Percentiles rank a stretch among this genome's conserved stretches.
phyloP scores from a whole-genome alignment of 2,797 vertebrate species.

The Acrossocheilus fasciatus region DNA sequence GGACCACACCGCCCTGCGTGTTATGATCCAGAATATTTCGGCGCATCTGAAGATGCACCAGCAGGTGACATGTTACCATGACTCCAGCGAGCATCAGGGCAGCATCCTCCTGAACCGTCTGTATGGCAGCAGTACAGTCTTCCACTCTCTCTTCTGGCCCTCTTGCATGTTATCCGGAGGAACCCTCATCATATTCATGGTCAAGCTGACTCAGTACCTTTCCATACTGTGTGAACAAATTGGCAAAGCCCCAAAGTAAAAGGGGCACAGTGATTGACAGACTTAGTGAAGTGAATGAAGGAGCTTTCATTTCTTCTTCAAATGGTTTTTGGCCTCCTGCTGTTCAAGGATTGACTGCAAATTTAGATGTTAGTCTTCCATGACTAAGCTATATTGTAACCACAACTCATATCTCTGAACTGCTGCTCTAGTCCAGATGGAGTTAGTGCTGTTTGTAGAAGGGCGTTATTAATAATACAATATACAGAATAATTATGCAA shows the following conservation, averaged over 20 bases:
- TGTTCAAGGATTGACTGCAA: conserved; percentile 13
- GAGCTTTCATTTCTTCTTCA: conserved; percentile 13
- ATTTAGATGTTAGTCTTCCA: not conserved
- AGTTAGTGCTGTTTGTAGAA: not conserved
- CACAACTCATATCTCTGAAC: conserved; percentile 14
- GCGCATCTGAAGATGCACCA: conserved; percentile 88
- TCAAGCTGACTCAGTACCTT: conserved; percentile 95
- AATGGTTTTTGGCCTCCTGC: not conserved
- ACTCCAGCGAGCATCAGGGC: conserved; percentile 87
- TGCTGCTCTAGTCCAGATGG: not conserved
- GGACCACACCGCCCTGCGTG: conserved; percentile 84
- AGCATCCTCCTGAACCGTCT: conserved; percentile 87
- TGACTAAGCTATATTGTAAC: not conserved
- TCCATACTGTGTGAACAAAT: conserved; percentile 92
- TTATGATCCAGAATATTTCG: conserved; percentile 85
- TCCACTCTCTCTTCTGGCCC: conserved; percentile 93
- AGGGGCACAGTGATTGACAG: not conserved
- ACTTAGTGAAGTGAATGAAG: not conserved
- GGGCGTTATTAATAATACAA: not conserved
- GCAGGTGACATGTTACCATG: conserved; percentile 88
- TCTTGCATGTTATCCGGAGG: conserved; percentile 90
- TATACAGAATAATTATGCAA: conserved; percentile 2
- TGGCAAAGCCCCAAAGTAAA: conserved; percentile 89
- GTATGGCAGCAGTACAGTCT: conserved; percentile 84
- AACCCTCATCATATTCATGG: conserved; percentile 89